Conservation (phyloP, 2,888 invertebrate genomes). For the Scaptomyza caliginosa region DNA sequence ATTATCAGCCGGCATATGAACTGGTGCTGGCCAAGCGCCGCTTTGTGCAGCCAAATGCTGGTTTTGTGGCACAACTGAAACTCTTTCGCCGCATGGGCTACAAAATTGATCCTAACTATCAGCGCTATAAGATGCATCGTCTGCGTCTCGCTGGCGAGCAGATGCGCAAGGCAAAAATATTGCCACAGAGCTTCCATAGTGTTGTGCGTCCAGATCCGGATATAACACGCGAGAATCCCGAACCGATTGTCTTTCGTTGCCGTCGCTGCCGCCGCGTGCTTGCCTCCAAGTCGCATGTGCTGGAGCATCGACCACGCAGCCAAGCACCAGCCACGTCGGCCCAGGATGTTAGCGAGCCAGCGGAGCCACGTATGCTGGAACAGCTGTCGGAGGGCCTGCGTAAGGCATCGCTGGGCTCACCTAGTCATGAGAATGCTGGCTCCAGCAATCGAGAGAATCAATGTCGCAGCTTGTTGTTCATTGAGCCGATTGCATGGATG, state of each 20-base stretch:
- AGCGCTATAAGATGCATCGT: conserved; percentile 90
- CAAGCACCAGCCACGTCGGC: background rate
- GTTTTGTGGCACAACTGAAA: conserved; percentile 91
- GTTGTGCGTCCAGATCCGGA: conserved; percentile 93
- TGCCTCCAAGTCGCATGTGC: conserved; percentile 91
- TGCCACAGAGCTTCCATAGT: conserved; percentile 91
- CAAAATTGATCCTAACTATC: conserved; percentile 88
- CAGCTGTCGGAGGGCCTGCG: conserved; percentile 79
- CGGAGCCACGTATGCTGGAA: conserved; percentile 72
- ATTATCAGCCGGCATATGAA: conserved; percentile 89
- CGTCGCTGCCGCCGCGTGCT: conserved; percentile 92
- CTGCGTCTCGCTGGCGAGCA: conserved; percentile 92
- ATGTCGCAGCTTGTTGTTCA: conserved; percentile 91
- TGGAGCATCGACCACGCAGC: conserved; percentile 86
- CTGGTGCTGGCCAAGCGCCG: conserved; percentile 88
- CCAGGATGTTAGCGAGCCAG: background rate
- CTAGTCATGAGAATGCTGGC: conserved; percentile 36
- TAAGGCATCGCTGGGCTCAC: conserved; percentile 69
- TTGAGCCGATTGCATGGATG: conserved; percentile 97
- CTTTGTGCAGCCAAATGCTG: conserved; percentile 91
- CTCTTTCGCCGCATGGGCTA: conserved; percentile 92
- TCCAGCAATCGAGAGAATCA: conserved; percentile 13
- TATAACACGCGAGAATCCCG: conserved; percentile 89
- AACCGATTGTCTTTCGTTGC: conserved; percentile 93
- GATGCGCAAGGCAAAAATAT: conserved; percentile 92